These are phyloP conservation scores for Galago senegalensis DNA, from an alignment of 2,797 vertebrate species.

Conservation along the genomic window DNA sequence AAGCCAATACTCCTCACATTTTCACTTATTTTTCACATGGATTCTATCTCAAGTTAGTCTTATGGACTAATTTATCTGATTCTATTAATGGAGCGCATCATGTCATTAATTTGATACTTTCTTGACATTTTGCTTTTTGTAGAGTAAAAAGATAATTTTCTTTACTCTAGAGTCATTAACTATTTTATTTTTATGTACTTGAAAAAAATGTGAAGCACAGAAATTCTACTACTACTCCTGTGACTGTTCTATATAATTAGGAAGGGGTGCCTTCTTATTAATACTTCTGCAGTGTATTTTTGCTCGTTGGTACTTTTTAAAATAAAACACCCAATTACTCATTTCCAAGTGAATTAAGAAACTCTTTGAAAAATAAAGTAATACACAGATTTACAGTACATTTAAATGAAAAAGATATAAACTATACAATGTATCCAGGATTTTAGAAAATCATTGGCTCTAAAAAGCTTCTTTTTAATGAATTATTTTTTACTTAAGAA, in stretches of 20 bases:
- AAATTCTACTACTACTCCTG: neutral
- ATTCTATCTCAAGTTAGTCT: neutral
- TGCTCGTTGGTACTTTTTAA: neutral
- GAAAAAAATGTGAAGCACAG: neutral
- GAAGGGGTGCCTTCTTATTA: neutral
- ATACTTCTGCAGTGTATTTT: neutral
- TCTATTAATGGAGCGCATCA: neutral
- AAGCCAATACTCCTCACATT: neutral
- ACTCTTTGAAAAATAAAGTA: neutral
- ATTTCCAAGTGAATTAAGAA: neutral
- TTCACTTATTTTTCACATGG: neutral
- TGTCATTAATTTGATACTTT: neutral
- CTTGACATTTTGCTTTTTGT: neutral
- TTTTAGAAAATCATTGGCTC: neutral
- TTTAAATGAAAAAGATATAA: neutral
- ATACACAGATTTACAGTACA: neutral
- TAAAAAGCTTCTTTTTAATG: neutral
- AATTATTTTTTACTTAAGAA: too few species aligned
- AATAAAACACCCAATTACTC: neutral
- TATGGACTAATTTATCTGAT: neutral
- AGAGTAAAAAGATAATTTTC: neutral
- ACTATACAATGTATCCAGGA: neutral
- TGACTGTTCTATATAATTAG: neutral
- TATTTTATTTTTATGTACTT: slow-evolving; percentile 5
- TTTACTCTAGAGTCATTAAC: neutral